A percentile compares a stretch with the other conserved stretches of the same genome.
Evolutionary conservation across 2,888 invertebrate genomes (phyloP).

Genomic region (Ganaspis brasiliensis): DNA sequence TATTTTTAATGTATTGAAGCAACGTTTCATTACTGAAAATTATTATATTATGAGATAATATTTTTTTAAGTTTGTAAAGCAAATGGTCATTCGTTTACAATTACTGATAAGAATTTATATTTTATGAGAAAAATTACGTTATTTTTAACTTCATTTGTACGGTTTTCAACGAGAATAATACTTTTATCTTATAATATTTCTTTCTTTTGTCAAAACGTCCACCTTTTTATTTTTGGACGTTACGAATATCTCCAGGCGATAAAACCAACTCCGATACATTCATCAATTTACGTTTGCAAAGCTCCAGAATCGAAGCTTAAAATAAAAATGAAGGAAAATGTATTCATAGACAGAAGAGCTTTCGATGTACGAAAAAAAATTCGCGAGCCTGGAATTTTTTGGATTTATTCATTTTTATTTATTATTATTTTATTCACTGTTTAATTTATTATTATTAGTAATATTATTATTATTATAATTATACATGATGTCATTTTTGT

Average conservation of each 20-base stretch:
- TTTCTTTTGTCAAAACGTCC: neutral
- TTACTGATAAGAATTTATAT: neutral
- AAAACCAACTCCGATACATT: neutral
- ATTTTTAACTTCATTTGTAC: conserved; percentile 22
- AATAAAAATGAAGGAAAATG: conserved; percentile 4
- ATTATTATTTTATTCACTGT: too few species aligned
- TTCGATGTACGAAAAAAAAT: neutral
- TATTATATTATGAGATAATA: conserved; percentile 26
- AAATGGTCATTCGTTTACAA: conserved; percentile 19
- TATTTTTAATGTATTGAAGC: too few species aligned
- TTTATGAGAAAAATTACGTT: conserved; percentile 12
- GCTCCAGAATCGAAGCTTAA: neutral
- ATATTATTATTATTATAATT: too few species aligned
- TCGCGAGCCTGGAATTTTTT: neutral
- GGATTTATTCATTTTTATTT: neutral
- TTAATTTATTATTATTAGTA: too few species aligned
- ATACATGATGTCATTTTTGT: too few species aligned
- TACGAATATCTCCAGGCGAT: neutral
- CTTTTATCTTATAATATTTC: conserved; percentile 21
- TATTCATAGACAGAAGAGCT: neutral
- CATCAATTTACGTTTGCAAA: neutral
- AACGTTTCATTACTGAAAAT: too few species aligned
- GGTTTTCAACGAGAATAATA: neutral
- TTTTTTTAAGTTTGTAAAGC: neutral
- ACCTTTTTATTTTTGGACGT: conserved; percentile 20